A percentile compares a stretch with the other conserved stretches of the same genome.
Evolutionary conservation across 2,113 vertebrate species (phyloP).

Genomic region (Raja brachyura): DNA sequence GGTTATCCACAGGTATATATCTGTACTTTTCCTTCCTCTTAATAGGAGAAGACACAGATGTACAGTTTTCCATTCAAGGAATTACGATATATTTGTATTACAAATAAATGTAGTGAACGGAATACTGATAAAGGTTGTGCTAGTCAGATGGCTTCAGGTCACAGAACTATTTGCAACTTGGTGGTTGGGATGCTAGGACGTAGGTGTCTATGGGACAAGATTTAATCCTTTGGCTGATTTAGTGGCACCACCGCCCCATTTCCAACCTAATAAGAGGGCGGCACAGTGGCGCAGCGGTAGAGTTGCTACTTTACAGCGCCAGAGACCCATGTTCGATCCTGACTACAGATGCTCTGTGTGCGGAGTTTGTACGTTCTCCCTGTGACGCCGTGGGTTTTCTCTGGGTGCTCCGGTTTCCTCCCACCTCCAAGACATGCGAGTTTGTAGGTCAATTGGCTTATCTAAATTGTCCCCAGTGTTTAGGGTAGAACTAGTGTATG

Average conservation of each 20-base stretch:
- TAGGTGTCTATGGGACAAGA: not conserved
- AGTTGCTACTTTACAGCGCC: too few species aligned
- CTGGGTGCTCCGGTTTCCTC: too few species aligned
- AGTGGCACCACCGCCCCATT: not conserved
- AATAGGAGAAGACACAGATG: not conserved
- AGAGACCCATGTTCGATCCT: too few species aligned
- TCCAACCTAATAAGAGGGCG: too few species aligned
- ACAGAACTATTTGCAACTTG: not conserved
- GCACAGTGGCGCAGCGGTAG: too few species aligned
- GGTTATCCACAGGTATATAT: constrained; percentile 77
- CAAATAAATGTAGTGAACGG: not conserved
- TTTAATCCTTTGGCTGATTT: not conserved
- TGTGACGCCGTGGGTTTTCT: too few species aligned
- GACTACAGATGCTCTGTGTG: too few species aligned
- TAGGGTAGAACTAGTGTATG: too few species aligned
- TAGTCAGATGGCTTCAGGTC: not conserved
- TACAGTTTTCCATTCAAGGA: not conserved
- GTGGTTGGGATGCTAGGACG: not conserved
- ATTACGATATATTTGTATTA: not conserved
- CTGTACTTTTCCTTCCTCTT: not conserved
- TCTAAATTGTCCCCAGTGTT: too few species aligned
- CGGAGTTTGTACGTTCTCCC: too few species aligned
- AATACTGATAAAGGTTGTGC: not conserved
- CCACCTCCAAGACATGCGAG: too few species aligned
- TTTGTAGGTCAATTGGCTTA: too few species aligned